Conservation (phyloP, 2,888 invertebrate species). For the Drosophila borborema region DNA sequence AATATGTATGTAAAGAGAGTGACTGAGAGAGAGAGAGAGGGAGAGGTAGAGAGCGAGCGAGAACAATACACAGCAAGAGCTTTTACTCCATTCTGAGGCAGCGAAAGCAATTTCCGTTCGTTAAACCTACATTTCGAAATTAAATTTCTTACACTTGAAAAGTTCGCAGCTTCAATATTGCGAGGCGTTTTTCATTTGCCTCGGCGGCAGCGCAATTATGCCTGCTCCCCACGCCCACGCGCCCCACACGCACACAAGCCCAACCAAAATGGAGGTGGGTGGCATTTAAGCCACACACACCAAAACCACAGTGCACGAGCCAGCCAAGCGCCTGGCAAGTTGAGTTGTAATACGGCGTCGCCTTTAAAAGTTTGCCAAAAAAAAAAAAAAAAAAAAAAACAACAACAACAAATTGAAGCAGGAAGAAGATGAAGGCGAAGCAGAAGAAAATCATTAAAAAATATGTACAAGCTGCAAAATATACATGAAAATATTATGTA, state of each 20-base stretch:
- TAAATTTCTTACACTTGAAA: conserved; percentile 81
- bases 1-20: conserved; percentile 6
- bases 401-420: not conserved
- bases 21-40: not conserved
- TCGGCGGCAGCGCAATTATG: conserved; percentile 65
- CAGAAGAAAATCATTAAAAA: conserved; percentile 65
- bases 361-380: conserved; percentile 60
- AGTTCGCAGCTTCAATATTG: conserved; percentile 76
- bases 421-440: not conserved
- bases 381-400: conserved; percentile 13
- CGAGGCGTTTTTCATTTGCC: conserved; percentile 64
- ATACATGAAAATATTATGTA: conserved; percentile 71
- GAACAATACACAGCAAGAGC: conserved; percentile 33
- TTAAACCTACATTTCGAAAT: conserved; percentile 81
- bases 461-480: conserved; percentile 65
- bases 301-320: too few relatives aligned
- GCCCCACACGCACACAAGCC: not conserved
- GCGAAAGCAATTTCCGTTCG: conserved; percentile 80
- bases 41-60: not conserved
- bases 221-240: not conserved
- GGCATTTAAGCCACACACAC: conserved; percentile 25
- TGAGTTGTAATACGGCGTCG: conserved; percentile 63
- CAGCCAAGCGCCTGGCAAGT: conserved; percentile 33
- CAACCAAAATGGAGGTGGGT: not conserved
- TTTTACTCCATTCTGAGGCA: conserved; percentile 58